A percentile compares a stretch with the other conserved stretches of the same genome.
These are phyloP conservation scores for Macaria liturata DNA, from an alignment of 2,888 invertebrate species.

Conservation along the genomic window DNA sequence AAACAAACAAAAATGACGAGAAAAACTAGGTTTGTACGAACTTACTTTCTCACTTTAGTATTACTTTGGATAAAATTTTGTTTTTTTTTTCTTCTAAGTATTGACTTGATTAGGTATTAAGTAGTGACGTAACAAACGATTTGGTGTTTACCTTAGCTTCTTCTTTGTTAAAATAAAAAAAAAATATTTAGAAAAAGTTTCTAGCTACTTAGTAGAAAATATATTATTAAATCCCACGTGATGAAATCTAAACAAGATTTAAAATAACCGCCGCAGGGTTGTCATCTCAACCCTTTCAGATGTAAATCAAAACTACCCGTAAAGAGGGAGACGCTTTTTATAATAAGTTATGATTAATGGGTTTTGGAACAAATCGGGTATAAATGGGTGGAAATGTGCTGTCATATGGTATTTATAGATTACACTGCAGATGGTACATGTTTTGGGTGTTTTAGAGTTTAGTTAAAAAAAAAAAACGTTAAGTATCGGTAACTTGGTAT, in stretches of 20 bases:
- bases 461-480: neutral
- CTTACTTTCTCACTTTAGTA: too few relatives aligned
- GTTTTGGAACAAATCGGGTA: slow-evolving; percentile 28
- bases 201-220: too few relatives aligned
- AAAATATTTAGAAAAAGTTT: neutral
- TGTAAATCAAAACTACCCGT: slow-evolving; percentile 31
- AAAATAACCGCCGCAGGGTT: slow-evolving; percentile 15
- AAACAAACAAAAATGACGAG: too few relatives aligned
- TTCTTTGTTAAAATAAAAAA: neutral
- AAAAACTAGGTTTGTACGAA: too few relatives aligned
- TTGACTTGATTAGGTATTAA: too few relatives aligned
- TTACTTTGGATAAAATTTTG: too few relatives aligned
- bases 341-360: slow-evolving; percentile 30
- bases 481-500: too few relatives aligned
- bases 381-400: slow-evolving; percentile 22
- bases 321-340: slow-evolving; percentile 24
- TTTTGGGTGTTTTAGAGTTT: neutral
- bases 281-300: slow-evolving; percentile 24
- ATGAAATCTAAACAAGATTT: slow-evolving; percentile 18
- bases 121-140: too few relatives aligned
- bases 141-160: neutral
- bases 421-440: slow-evolving; percentile 8
- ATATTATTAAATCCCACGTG: slow-evolving; percentile 16
- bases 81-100: too few relatives aligned
- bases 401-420: slow-evolving; percentile 14